Percentiles rank a stretch among this genome's conserved stretches.
Conservation (phyloP, 2,797 vertebrate genomes). For the Acanthurus tractus region DNA sequence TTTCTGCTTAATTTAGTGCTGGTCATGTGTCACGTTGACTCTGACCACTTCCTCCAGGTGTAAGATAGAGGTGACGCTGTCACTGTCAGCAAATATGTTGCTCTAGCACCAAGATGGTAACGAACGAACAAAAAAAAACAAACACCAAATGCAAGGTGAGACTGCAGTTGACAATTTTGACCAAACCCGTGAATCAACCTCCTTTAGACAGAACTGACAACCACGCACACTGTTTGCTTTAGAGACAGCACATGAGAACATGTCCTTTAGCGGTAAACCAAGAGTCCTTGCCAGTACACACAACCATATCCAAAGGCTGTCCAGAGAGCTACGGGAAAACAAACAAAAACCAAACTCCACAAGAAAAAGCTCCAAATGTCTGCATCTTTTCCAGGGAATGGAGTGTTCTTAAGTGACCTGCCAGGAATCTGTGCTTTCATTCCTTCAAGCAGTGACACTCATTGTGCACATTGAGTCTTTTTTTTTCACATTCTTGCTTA, state of each 20-base stretch:
- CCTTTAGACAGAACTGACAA: not conserved
- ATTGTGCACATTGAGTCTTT: not conserved
- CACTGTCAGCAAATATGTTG: not conserved
- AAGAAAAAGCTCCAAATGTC: slow-evolving; percentile 37
- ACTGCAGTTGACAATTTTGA: slow-evolving; percentile 4
- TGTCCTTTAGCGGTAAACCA: slow-evolving; percentile 48
- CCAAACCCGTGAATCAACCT: slow-evolving; percentile 14
- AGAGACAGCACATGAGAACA: slow-evolving; percentile 56
- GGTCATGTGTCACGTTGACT: slow-evolving; percentile 11
- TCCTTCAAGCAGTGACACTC: not conserved
- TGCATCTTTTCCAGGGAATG: slow-evolving; percentile 41
- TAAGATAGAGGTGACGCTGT: not conserved
- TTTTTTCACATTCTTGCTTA: not conserved
- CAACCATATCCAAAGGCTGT: slow-evolving; percentile 54
- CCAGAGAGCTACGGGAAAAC: slow-evolving; percentile 58
- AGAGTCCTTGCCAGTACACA: slow-evolving; percentile 65
- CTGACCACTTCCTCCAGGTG: slow-evolving; percentile 50
- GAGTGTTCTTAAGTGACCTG: slow-evolving; percentile 33
- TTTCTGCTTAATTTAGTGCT: slow-evolving; percentile 4
- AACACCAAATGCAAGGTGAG: no score
- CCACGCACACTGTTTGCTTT: not conserved
- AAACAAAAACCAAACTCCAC: slow-evolving; percentile 59
- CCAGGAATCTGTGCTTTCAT: slow-evolving; percentile 33
- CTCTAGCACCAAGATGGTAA: not conserved
- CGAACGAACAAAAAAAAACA: not conserved